phyloP scores from a whole-genome alignment of 1,140 invertebrate genomes.

The Aphidius gifuensis region DNA sequence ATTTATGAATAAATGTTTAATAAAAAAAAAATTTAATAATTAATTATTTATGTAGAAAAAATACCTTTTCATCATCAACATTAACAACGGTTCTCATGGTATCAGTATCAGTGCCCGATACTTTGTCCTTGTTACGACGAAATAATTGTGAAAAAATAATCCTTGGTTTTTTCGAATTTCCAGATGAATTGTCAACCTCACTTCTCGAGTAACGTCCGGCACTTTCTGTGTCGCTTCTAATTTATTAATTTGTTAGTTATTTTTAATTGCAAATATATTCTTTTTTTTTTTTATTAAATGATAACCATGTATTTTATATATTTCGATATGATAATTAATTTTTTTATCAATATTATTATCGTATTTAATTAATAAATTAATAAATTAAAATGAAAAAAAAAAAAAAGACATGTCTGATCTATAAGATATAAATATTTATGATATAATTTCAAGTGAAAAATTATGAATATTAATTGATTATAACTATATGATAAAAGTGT shows the following conservation, averaged over 20 bases:
- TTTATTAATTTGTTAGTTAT: constrained; percentile 13
- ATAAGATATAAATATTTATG: no score
- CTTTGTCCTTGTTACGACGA: constrained; percentile 53
- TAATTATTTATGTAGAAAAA: background rate
- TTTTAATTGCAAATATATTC: constrained; percentile 1
- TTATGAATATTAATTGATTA: no score
- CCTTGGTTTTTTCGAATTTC: constrained; percentile 37
- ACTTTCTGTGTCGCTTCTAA: constrained; percentile 54
- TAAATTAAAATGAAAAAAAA: no score
- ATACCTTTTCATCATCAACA: constrained; percentile 51
- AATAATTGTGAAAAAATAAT: constrained; percentile 46
- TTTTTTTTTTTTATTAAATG: background rate
- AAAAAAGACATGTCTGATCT: no score
- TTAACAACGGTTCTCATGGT: constrained; percentile 52
- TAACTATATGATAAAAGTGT: no score
- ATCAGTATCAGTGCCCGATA: constrained; percentile 50
- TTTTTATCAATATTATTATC: no score
- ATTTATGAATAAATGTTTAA: background rate
- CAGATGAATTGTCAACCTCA: constrained; percentile 45
- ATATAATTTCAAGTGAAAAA: no score
- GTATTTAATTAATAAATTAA: no score
- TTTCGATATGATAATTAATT: no score
- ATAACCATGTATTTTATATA: background rate
- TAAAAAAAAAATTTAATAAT: background rate
- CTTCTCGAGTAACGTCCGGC: constrained; percentile 52